phyloP scores from a whole-genome alignment of 2,888 invertebrate genomes.

The Erynnis tages region DNA sequence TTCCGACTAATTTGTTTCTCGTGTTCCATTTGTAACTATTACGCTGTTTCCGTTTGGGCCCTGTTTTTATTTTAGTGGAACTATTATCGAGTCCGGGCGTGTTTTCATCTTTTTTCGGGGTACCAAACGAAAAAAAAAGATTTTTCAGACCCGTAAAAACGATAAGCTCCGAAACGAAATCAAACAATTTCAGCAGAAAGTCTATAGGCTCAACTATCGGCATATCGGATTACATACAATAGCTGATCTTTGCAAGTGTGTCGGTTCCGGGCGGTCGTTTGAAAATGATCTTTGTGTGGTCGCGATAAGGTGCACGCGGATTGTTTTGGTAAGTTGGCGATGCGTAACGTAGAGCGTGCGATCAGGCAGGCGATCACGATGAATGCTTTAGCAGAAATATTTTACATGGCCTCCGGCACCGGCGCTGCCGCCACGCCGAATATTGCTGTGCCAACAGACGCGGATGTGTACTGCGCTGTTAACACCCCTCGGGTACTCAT shows the following conservation, averaged over 20 bases:
- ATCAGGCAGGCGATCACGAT: conserved; percentile 76
- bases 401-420: conserved; percentile 76
- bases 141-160: conserved; percentile 27
- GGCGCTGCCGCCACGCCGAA: conserved; percentile 66
- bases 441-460: conserved; percentile 76
- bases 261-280: conserved; percentile 29
- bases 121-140: conserved; percentile 9
- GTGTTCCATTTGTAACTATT: conserved; percentile 70
- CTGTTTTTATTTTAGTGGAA: conserved; percentile 18
- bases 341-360: conserved; percentile 62
- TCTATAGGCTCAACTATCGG: conserved; percentile 65
- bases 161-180: conserved; percentile 52
- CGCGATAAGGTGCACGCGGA: conserved; percentile 41
- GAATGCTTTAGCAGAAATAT: conserved; percentile 81
- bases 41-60: conserved; percentile 17
- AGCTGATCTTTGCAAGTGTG: conserved; percentile 54
- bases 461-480: conserved; percentile 37
- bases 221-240: conserved; percentile 71
- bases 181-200: conserved; percentile 64
- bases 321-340: conserved; percentile 44
- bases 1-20: conserved; percentile 69
- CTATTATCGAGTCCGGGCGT: conserved; percentile 9
- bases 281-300: conserved; percentile 46
- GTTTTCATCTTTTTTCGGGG: conserved; percentile 21
- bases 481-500: conserved; percentile 16